These are phyloP conservation scores for Oscheius sp. DNA, from an alignment of 1,140 invertebrate genomes.

Conservation along the genomic window DNA sequence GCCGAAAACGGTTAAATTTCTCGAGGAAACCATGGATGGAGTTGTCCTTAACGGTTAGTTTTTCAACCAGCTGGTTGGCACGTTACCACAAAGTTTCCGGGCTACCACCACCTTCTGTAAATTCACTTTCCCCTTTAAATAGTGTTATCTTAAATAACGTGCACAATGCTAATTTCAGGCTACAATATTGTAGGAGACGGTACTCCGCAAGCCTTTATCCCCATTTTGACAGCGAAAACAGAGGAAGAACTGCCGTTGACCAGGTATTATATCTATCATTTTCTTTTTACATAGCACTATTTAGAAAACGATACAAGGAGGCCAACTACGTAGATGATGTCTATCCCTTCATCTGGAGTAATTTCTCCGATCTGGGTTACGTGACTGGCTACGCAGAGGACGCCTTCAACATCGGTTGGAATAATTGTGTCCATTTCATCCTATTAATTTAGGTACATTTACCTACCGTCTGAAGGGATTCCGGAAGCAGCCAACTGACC, in stretches of 20 bases:
- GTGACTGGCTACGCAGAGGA: conserved; percentile 81
- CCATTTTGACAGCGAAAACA: conserved; percentile 79
- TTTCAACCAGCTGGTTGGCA: not conserved
- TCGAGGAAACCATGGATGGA: conserved; percentile 72
- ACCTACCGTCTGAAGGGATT: conserved; percentile 87
- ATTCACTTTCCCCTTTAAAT: not conserved
- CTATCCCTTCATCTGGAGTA: conserved; percentile 72
- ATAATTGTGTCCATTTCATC: conserved; percentile 8
- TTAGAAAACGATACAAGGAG: conserved; percentile 71
- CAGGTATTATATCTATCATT: conserved; percentile 70
- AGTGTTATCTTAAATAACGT: not conserved
- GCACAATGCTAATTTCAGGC: conserved; percentile 28
- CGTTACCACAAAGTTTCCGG: not conserved
- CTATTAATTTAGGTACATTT: conserved; percentile 68
- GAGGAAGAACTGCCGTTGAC: conserved; percentile 79
- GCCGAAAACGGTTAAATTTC: conserved; percentile 75
- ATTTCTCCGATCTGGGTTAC: conserved; percentile 71
- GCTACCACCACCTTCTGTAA: not conserved
- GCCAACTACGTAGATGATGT: conserved; percentile 71
- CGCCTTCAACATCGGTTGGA: conserved; percentile 72
- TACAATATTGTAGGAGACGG: conserved; percentile 80
- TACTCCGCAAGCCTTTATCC: conserved; percentile 85
- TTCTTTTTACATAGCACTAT: conserved; percentile 74
- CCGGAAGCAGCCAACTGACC: conserved; percentile 77
- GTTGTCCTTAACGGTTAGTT: conserved; percentile 51